A percentile compares a stretch with the other conserved stretches of the same genome.
Evolutionary conservation across 2,888 invertebrate genomes (phyloP).

Genomic region (Drosophila birchii): DNA sequence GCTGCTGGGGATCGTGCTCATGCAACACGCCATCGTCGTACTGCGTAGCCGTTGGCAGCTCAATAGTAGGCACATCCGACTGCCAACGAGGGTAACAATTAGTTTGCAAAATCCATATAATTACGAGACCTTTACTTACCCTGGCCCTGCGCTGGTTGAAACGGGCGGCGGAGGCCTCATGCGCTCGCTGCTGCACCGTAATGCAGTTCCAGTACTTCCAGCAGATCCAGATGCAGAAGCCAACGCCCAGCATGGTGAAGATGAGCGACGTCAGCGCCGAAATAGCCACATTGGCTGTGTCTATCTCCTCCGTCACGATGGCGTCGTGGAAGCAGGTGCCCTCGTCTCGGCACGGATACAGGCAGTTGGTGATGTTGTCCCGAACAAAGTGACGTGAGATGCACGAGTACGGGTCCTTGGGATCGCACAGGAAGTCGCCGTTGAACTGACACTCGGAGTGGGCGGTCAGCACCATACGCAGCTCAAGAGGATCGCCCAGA

Average conservation of each 20-base stretch:
- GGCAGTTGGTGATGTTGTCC: slow-evolving; percentile 83
- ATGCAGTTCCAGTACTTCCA: slow-evolving; percentile 85
- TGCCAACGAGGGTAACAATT: slow-evolving; percentile 14
- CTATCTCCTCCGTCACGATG: slow-evolving; percentile 73
- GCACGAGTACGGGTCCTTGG: slow-evolving; percentile 79
- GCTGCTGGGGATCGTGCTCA: slow-evolving; percentile 57
- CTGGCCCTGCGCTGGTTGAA: slow-evolving; percentile 69
- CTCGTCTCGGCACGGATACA: slow-evolving; percentile 83
- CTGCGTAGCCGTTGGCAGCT: slow-evolving; percentile 71
- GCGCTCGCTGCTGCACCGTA: slow-evolving; percentile 82
- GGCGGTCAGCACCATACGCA: slow-evolving; percentile 82
- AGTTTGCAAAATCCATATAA: not conserved
- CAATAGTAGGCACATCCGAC: slow-evolving; percentile 80
- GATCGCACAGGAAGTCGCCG: slow-evolving; percentile 80
- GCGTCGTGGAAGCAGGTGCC: slow-evolving; percentile 81
- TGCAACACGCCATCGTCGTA: slow-evolving; percentile 54
- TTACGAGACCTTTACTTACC: slow-evolving; percentile 43
- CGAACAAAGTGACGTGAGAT: slow-evolving; percentile 82
- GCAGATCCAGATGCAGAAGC: slow-evolving; percentile 83
- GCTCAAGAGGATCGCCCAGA: slow-evolving; percentile 75
- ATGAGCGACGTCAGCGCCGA: slow-evolving; percentile 83
- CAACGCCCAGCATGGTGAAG: slow-evolving; percentile 84
- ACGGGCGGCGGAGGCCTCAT: slow-evolving; percentile 81
- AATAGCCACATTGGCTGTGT: slow-evolving; percentile 82
- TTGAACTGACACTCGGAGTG: slow-evolving; percentile 80